phyloP scores from a whole-genome alignment of 1,140 invertebrate species.

The Zaprionus africanus region DNA sequence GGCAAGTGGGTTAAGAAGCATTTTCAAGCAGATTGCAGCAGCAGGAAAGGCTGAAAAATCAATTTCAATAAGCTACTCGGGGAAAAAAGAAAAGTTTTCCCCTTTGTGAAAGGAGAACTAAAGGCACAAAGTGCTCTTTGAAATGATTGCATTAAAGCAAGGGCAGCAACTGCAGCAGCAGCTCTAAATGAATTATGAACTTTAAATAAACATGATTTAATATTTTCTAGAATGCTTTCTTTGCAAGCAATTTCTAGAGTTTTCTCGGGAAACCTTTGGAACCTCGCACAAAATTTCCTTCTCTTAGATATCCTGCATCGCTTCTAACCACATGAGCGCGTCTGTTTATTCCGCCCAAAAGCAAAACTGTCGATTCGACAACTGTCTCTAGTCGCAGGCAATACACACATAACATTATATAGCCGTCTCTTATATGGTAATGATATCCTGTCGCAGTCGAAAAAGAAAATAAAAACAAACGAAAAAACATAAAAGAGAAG shows the following conservation, averaged over 20 bases:
- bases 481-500: slow-evolving; percentile 35
- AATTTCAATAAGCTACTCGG: background rate
- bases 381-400: slow-evolving; percentile 56
- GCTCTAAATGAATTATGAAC: background rate
- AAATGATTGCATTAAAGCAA: background rate
- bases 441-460: slow-evolving; percentile 69
- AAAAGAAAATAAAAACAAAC: slow-evolving; percentile 36
- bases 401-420: slow-evolving; percentile 35
- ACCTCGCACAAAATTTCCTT: too few relatives aligned
- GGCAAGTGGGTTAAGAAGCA: slow-evolving; percentile 31
- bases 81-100: background rate
- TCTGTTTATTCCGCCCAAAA: slow-evolving; percentile 21
- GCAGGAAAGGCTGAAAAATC: slow-evolving; percentile 9
- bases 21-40: slow-evolving; percentile 6
- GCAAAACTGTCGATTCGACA: slow-evolving; percentile 45
- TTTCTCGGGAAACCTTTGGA: background rate
- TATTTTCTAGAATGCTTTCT: background rate
- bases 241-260: background rate
- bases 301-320: background rate
- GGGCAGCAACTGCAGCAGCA: background rate
- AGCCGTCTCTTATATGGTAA: slow-evolving; percentile 71
- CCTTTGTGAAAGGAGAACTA: background rate
- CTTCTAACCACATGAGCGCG: slow-evolving; percentile 27
- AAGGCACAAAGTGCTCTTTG: background rate
- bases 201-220: too few relatives aligned